A percentile compares a stretch with the other conserved stretches of the same genome.
phyloP scores from a whole-genome alignment of 2,113 vertebrate species.

The Dryoscopus gambensis region DNA sequence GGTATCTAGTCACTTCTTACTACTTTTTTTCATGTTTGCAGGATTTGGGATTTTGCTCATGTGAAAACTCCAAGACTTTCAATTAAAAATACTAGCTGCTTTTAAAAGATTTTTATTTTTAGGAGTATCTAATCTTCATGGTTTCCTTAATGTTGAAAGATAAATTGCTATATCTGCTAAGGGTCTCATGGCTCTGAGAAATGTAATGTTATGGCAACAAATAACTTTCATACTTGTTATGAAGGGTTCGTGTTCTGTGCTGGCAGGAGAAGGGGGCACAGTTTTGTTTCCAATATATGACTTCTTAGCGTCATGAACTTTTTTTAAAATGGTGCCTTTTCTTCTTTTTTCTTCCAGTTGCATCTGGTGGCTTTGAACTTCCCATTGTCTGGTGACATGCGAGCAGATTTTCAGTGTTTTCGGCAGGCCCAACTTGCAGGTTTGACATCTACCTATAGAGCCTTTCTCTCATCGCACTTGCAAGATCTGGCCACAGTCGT shows the following conservation, averaged over 20 bases:
- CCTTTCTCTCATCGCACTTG: slow-evolving; percentile 88
- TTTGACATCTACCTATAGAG: slow-evolving; percentile 83
- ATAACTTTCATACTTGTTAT: neutral
- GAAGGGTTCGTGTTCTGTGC: neutral
- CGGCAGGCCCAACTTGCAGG: slow-evolving; percentile 89
- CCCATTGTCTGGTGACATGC: slow-evolving; percentile 84
- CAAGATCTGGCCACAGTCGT: slow-evolving; percentile 88
- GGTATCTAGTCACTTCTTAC: neutral
- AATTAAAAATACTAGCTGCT: neutral
- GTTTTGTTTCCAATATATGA: neutral
- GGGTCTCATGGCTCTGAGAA: neutral
- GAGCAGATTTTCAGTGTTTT: slow-evolving; percentile 87
- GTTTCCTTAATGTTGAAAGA: neutral
- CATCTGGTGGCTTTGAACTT: slow-evolving; percentile 89
- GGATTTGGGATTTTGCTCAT: neutral
- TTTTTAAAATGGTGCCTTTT: neutral
- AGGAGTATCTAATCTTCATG: neutral
- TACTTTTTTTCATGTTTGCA: neutral
- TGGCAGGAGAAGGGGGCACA: neutral
- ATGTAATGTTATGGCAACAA: neutral
- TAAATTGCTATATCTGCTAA: neutral
- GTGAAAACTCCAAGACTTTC: neutral
- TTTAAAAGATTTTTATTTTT: neutral
- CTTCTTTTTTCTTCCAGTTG: slow-evolving; percentile 72
- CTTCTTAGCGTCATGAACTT: neutral